Conservation (phyloP, 2,113 vertebrate genomes). For the Emberiza fucata region DNA sequence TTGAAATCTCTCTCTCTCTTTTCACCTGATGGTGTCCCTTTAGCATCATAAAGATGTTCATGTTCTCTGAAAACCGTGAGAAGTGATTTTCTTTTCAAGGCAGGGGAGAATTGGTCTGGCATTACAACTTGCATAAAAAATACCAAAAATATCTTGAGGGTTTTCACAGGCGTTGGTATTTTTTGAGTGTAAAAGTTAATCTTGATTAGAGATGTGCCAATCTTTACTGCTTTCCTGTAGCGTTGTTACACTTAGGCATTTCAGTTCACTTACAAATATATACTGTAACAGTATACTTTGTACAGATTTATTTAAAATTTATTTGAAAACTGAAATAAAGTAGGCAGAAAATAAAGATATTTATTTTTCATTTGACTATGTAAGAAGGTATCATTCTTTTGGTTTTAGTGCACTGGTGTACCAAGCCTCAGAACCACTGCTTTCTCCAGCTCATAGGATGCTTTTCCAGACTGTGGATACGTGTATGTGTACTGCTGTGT, state of each 20-base stretch:
- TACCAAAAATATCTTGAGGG: slow-evolving; percentile 67
- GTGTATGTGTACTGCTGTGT: slow-evolving; percentile 51
- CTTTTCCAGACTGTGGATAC: slow-evolving; percentile 61
- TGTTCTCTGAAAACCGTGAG: slow-evolving; percentile 55
- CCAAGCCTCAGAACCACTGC: slow-evolving; percentile 67
- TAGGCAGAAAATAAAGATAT: slow-evolving; percentile 83
- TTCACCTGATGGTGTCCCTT: slow-evolving; percentile 57
- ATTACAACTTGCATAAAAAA: slow-evolving; percentile 65
- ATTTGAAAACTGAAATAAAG: slow-evolving; percentile 82
- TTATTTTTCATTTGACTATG: slow-evolving; percentile 82
- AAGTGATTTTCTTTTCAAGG: slow-evolving; percentile 55
- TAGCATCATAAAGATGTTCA: slow-evolving; percentile 61
- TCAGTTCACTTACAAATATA: slow-evolving; percentile 76
- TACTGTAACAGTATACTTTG: slow-evolving; percentile 84
- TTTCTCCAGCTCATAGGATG: slow-evolving; percentile 62
- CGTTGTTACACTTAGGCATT: slow-evolving; percentile 80
- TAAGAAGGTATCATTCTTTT: slow-evolving; percentile 79
- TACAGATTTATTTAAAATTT: slow-evolving; percentile 82
- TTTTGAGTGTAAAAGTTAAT: slow-evolving; percentile 79
- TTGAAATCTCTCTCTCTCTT: slow-evolving; percentile 28
- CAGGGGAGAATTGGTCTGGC: slow-evolving; percentile 60
- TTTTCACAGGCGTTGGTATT: slow-evolving; percentile 64
- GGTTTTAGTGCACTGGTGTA: slow-evolving; percentile 70
- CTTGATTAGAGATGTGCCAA: slow-evolving; percentile 81
- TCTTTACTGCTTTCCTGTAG: slow-evolving; percentile 80